phyloP scores from a whole-genome alignment of 2,888 invertebrate genomes.

The Cataglyphis cursor region DNA sequence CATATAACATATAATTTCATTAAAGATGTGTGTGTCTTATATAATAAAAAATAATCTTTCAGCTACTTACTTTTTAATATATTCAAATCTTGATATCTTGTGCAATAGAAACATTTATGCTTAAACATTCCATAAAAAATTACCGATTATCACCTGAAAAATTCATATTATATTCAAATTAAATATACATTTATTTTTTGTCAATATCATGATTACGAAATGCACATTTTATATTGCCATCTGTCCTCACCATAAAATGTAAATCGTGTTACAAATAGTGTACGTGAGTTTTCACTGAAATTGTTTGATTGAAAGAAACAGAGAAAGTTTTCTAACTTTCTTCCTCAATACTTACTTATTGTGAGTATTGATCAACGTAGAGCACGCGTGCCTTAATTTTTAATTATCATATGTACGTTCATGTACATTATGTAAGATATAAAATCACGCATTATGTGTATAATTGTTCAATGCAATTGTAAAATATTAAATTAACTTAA shows the following conservation, averaged over 20 bases:
- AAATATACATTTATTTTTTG: neutral
- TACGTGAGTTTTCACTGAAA: constrained; percentile 68
- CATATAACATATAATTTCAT: neutral
- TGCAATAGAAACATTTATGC: neutral
- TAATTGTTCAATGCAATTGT: neutral
- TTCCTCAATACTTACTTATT: constrained; percentile 59
- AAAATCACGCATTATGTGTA: neutral
- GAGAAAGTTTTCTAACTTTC: constrained; percentile 73
- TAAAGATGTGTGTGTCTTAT: neutral
- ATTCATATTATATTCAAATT: neutral
- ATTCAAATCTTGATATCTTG: neutral
- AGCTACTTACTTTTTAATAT: neutral
- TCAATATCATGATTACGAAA: neutral
- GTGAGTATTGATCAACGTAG: constrained; percentile 39
- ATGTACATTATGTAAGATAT: constrained; percentile 10
- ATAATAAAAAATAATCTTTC: neutral
- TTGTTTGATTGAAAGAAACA: constrained; percentile 52
- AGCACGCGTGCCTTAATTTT: constrained; percentile 72
- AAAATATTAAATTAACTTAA: constrained; percentile 2
- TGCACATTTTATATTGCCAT: neutral
- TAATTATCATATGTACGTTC: constrained; percentile 49
- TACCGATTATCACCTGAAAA: neutral
- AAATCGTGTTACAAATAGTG: neutral
- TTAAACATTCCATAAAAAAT: neutral
- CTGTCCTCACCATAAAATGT: neutral